Base-by-base conservation (phyloP, 2,888 invertebrate genomes). In the Abscondita cerata region DNA sequence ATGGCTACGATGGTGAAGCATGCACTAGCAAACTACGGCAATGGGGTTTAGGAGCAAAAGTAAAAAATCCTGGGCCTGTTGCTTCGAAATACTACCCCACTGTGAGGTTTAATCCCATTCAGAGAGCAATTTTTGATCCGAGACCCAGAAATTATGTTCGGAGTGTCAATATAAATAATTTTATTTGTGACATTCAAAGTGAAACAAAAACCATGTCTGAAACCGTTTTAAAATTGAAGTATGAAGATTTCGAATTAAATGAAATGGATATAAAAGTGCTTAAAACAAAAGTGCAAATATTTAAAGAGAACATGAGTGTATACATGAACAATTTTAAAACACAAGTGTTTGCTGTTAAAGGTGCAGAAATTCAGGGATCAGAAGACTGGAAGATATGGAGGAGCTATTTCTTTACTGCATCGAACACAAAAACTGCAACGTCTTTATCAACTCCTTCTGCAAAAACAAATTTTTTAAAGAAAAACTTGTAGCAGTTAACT, bases 391-490 rank as follows among this genome's bases (percentile, higher is more conserved):
- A 47, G n/a, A 44, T 46, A 33, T 44, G 12, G 34, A 44, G 34
- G n/a, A 46, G 20, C 8, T 52, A 52, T 34, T 52, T 52, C 18
- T 36, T 36, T 12, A 52, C 51, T 15, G 34, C 51, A 11, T 52
- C 51, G 5, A 52, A 34, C 18, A 16, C 38, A 3, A 52, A 52
- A 34, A 52, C 51, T 52, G 51, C 36, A 1, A n/a, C 6, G 6
- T 53, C 53, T 31, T 19, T 52, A n/a, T 4, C 16, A 11, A 51
- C 25, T 12, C 12, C 11, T 20, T 40, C 40, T 5, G 52, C 53
- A 41, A 53, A 54, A 46, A 34, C 54, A 2, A 54, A 34, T 36
- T 54, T 34, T 47, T 31, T 54, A 33, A 54, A 54, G 13, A 54
- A 54, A 12, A 54, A 54, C 31, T 34, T 54, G 8, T 53, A 44